These are phyloP conservation scores for Onychostoma macrolepis DNA, from an alignment of 2,113 vertebrate species.

Conservation along the genomic window DNA sequence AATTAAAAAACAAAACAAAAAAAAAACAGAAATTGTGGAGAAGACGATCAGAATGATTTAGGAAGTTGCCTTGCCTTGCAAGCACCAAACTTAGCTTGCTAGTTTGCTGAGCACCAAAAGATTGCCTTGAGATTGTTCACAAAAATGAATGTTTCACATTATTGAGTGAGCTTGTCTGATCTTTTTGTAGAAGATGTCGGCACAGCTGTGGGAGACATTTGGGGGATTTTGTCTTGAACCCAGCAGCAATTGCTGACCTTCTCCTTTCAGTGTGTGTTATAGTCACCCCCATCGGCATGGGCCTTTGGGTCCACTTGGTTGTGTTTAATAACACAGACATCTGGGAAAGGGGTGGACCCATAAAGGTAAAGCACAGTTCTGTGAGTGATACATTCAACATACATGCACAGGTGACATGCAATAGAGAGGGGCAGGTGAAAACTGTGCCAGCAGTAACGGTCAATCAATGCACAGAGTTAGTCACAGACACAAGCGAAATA, in stretches of 20 bases:
- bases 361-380: constrained; percentile 20
- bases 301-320: background rate
- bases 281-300: background rate
- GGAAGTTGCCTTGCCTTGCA: background rate
- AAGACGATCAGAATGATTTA: background rate
- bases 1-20: background rate
- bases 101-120: background rate
- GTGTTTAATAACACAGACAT: constrained; percentile 21
- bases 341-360: constrained; percentile 5
- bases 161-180: constrained; percentile 2
- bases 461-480: constrained; percentile 53
- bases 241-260: constrained; percentile 14
- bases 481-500: constrained; percentile 34
- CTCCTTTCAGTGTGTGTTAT: constrained; percentile 8
- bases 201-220: constrained; percentile 15
- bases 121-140: background rate
- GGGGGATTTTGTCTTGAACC: background rate
- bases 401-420: constrained; percentile 58
- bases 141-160: background rate
- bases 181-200: constrained; percentile 2
- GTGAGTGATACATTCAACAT: constrained; percentile 51
- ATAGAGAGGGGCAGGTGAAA: constrained; percentile 36
- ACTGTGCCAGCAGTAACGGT: constrained; percentile 55
- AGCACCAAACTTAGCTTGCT: background rate
- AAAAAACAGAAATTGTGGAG: background rate